Percentiles rank a stretch among this genome's conserved stretches.
Evolutionary conservation across 2,888 invertebrate species (phyloP).

Genomic region (Himalopsyche japonica): DNA sequence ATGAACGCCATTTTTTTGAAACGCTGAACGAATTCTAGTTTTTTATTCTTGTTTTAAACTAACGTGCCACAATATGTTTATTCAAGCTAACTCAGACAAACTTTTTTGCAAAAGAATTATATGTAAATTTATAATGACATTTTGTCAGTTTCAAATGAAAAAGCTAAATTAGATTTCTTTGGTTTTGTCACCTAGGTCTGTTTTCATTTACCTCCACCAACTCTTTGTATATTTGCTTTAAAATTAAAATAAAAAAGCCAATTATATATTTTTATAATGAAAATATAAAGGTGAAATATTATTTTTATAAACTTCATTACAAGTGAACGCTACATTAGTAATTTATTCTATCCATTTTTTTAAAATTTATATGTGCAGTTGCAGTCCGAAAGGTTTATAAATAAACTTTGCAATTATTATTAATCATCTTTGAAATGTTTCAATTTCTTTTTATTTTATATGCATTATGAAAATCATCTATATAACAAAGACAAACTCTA

Average conservation of each 20-base stretch:
- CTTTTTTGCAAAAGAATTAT: background rate
- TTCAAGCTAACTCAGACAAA: background rate
- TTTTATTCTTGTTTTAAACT: background rate
- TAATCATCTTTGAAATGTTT: too few species aligned
- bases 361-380: too few species aligned
- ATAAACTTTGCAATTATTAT: too few species aligned
- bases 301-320: background rate
- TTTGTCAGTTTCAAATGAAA: background rate
- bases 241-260: background rate
- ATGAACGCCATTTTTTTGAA: slow-evolving; percentile 9
- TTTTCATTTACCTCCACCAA: background rate
- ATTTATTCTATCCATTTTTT: too few species aligned
- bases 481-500: background rate
- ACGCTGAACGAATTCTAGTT: background rate
- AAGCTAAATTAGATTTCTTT: background rate
- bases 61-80: background rate
- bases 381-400: too few species aligned
- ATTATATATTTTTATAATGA: background rate
- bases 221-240: background rate
- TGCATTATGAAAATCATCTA: too few species aligned
- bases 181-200: background rate
- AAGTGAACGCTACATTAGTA: too few species aligned
- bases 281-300: background rate
- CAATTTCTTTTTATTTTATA: too few species aligned
- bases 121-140: background rate